Evolutionary conservation across 2,113 vertebrate species (phyloP), one percentile per base, ranked within the genome.

Genomic region (Chlorodrepanis virens): DNA sequence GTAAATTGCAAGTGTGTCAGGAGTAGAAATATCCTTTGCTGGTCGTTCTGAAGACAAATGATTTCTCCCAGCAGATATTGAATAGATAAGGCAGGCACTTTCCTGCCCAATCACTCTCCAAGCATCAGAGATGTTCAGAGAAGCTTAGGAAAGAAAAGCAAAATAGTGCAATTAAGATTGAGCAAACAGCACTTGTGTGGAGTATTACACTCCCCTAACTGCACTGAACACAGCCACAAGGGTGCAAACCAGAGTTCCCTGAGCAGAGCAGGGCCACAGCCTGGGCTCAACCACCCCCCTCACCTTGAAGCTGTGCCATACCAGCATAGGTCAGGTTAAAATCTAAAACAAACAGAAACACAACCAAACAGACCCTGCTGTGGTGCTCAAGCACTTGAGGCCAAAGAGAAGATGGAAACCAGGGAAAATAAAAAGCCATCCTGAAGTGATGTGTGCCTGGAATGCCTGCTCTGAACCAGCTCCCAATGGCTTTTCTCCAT

Each of bases 401-500:
- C 42, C 68, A 93, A 92, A 76, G 9, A 83, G 54, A 72, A 72
- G 35, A 89, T 27, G 22, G 29, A 83, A 88, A 83, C 10, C 18
- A 15, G 9, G 15, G 44, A 39, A 45, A 47, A 33, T 25, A 65
- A 59, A 44, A 40, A 54, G 25, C 40, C 42, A 47, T 52, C 35
- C 39, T 72, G 72, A 89, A 94, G 40, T 56, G 52, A 60, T 47
- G 37, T 52, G 25, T 79, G 91, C 74, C 52, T 92, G 91, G 56
- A 89, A 91, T 1, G 89, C 47, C 80, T 71, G 77, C 72, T 89
- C 89, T 14, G 45, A 91, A 89, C 74, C 57, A 64, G 61, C 74
- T 83, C 91, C 93, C 70, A 78, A 29, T 75, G 93, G 89, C 59
- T 89, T 95, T 84, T 79, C 81, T 82, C 91, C 83, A 93, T 84